Conservation (phyloP, 2,797 vertebrate species). For the Gobionotothen gibberifrons region DNA sequence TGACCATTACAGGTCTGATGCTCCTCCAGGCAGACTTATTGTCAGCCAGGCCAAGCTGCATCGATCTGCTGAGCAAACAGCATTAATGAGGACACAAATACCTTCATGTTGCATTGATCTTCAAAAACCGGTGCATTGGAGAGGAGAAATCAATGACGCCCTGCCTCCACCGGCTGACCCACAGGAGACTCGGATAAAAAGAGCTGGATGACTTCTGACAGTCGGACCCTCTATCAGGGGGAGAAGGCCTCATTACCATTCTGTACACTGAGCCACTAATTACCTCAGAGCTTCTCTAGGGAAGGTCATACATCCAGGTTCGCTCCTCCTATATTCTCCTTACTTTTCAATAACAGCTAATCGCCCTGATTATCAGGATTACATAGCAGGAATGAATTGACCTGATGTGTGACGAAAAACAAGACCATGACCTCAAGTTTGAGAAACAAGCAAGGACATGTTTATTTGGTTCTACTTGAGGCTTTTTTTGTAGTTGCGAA, state of each 20-base stretch:
- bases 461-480: no score
- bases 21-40: not conserved
- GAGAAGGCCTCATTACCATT: slow-evolving; percentile 68
- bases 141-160: slow-evolving; percentile 65
- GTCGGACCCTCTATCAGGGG: slow-evolving; percentile 41
- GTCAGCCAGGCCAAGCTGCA: slow-evolving; percentile 45
- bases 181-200: slow-evolving; percentile 53
- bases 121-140: slow-evolving; percentile 56
- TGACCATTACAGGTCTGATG: not conserved
- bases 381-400: no score
- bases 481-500: no score
- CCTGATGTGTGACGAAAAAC: no score
- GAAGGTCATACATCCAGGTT: slow-evolving; percentile 57
- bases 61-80: slow-evolving; percentile 71
- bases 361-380: not conserved
- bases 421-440: no score
- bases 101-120: slow-evolving; percentile 78
- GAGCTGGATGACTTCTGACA: slow-evolving; percentile 52
- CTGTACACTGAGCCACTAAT: slow-evolving; percentile 59
- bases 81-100: slow-evolving; percentile 81
- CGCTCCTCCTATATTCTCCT: not conserved
- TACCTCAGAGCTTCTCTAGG: slow-evolving; percentile 62
- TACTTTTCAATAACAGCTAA: not conserved
- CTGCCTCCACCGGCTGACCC: slow-evolving; percentile 30
- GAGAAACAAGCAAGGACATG: no score